A percentile compares a stretch with the other conserved stretches of the same genome.
Conservation (phyloP, 2,797 vertebrate genomes). For the Cephalopachus bancanus region DNA sequence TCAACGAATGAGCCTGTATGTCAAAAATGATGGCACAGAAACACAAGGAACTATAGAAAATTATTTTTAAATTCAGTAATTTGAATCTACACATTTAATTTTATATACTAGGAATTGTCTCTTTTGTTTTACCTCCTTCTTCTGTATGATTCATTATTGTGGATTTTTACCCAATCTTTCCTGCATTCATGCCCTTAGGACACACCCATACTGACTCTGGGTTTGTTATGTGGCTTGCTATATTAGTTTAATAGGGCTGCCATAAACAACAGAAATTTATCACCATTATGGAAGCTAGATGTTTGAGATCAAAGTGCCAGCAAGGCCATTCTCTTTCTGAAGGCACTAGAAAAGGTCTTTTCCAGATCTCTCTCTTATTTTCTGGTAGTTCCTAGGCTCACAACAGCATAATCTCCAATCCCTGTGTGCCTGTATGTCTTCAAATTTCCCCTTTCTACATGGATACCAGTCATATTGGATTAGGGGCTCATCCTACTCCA, state of each 20-base stretch:
- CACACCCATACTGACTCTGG: background rate
- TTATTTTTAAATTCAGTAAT: background rate
- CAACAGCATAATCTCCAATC: background rate
- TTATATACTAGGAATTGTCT: background rate
- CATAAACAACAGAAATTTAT: background rate
- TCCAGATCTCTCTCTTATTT: background rate
- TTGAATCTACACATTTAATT: background rate
- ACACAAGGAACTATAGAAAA: background rate
- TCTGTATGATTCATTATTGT: background rate
- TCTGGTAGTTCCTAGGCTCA: background rate
- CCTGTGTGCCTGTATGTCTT: background rate
- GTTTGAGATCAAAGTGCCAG: background rate
- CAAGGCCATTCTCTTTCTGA: background rate
- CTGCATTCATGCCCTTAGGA: background rate
- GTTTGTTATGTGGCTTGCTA: background rate
- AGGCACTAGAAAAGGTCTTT: background rate
- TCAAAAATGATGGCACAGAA: background rate
- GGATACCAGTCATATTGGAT: background rate
- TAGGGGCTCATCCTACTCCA: background rate
- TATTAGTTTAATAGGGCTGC: background rate
- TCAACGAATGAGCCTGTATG: background rate
- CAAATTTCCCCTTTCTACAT: background rate
- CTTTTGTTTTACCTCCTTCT: background rate
- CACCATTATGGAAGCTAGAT: background rate
- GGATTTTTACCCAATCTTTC: background rate